Evolutionary conservation across 2,888 invertebrate species (phyloP).

Genomic region (Netelia melanura): DNA sequence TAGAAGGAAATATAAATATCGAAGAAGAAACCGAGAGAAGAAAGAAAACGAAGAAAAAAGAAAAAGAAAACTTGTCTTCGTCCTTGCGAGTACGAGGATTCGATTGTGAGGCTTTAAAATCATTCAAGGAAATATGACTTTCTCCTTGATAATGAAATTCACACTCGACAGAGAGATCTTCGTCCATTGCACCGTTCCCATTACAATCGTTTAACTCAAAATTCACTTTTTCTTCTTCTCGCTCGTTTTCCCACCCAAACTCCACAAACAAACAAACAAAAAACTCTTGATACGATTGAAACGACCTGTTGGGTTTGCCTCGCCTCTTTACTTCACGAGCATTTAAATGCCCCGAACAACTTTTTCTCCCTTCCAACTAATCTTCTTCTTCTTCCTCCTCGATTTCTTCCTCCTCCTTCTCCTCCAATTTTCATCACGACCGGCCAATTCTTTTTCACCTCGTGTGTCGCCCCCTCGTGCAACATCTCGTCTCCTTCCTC

Average conservation of each 20-base stretch:
- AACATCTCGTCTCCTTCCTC: slow-evolving; percentile 8
- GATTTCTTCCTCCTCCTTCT: background rate
- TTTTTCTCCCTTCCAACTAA: background rate
- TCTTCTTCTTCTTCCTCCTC: background rate
- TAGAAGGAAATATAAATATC: background rate
- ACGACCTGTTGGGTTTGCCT: too few species aligned
- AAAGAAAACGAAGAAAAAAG: background rate
- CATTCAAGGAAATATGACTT: slow-evolving; percentile 5
- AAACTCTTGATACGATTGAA: background rate
- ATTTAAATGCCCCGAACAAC: background rate
- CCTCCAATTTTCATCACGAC: slow-evolving; percentile 11
- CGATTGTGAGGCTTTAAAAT: slow-evolving; percentile 32
- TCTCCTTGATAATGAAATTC: slow-evolving; percentile 22
- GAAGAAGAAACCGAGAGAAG: background rate
- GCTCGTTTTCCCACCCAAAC: too few species aligned
- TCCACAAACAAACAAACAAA: background rate
- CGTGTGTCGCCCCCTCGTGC: slow-evolving; percentile 17
- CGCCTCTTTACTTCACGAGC: too few species aligned
- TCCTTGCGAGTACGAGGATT: background rate
- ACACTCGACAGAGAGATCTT: slow-evolving; percentile 16
- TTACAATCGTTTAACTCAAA: background rate
- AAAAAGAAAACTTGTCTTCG: background rate
- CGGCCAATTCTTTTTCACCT: slow-evolving; percentile 44
- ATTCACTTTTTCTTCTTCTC: background rate
- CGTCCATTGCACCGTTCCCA: background rate